phyloP scores from a whole-genome alignment of 1,140 invertebrate species.

The Chymomyza costata region DNA sequence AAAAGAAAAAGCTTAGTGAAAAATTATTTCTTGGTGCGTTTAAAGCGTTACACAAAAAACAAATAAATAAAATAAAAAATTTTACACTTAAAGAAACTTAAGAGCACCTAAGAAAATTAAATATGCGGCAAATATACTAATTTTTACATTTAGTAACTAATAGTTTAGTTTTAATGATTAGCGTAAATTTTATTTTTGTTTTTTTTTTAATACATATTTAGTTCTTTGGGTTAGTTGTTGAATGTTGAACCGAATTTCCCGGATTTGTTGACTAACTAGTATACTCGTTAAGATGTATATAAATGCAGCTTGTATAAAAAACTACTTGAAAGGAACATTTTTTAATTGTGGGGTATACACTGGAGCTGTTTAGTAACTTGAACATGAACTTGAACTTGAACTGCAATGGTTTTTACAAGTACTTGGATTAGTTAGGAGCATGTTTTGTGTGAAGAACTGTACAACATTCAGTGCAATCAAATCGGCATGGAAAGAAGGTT shows the following conservation, averaged over 20 bases:
- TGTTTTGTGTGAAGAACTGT: too few relatives aligned
- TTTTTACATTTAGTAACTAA: slow-evolving; percentile 57
- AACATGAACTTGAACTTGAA: too few relatives aligned
- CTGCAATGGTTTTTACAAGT: slow-evolving; percentile 18
- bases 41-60: slow-evolving; percentile 47
- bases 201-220: slow-evolving; percentile 33
- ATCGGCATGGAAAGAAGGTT: slow-evolving; percentile 24
- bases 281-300: not conserved
- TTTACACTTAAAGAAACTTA: slow-evolving; percentile 28
- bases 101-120: slow-evolving; percentile 1
- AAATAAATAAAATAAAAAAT: slow-evolving; percentile 14
- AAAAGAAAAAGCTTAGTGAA: slow-evolving; percentile 40
- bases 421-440: slow-evolving; percentile 17
- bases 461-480: slow-evolving; percentile 41
- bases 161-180: slow-evolving; percentile 39
- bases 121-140: slow-evolving; percentile 57
- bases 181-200: too few relatives aligned
- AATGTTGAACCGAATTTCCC: slow-evolving; percentile 55
- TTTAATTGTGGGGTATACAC: too few relatives aligned
- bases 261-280: too few relatives aligned
- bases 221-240: too few relatives aligned
- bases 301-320: too few relatives aligned
- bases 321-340: too few relatives aligned
- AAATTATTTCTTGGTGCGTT: slow-evolving; percentile 39
- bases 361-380: too few relatives aligned